Evolutionary conservation across 1,140 invertebrate genomes (phyloP), one percentile per base, ranked within the genome.

Genomic region (Drosophila azteca): DNA sequence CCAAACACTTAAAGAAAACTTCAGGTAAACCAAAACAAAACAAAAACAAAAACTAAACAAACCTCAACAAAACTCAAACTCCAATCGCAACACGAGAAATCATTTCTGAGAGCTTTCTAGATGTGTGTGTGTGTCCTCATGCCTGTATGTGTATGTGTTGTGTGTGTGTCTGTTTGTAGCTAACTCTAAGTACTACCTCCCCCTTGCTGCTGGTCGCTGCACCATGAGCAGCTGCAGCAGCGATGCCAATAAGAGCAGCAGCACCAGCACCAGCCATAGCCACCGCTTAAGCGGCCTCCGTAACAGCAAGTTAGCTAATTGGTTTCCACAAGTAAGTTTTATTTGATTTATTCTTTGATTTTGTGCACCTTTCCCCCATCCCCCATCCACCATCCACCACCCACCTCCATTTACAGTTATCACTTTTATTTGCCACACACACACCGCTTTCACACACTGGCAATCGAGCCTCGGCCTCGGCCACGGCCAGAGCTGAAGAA

Each of bases 301-400:
- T 66, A 78, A 68, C 81, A 62, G 58, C 74, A 85, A 87, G 62
- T 62, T 85, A 65, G 73, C 78, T 77, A 73, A 69, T 82, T 87
- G 82, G 82, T 82, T 87, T 71, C 63, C 78, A 69, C 82, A 87
- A 71, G 82, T 87, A 87, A 87, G 82, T 87, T 82, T 87, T 77
- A 58, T 74, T 82, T 87, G 74, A 58, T 74, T 71, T 76, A 55
- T 61, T 50, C 57, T 62, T 17, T 51, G 55, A 49, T 54, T 75
- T 57, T 3, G 4, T 31, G 7, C 41, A 15, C 41, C 49, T 13
- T 17, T 15, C 44, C 15, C 13, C 50, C 15, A 41, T 58, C 51
- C 1, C 22, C 22, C 22, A 22, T 7, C 29, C 7, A 2, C 2
- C 29, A 8, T 0, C 29, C 7, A 3, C 8, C 29, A 31, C 0